These are phyloP conservation scores for Perca fluviatilis DNA, from an alignment of 2,113 vertebrate genomes.

Conservation along the genomic window DNA sequence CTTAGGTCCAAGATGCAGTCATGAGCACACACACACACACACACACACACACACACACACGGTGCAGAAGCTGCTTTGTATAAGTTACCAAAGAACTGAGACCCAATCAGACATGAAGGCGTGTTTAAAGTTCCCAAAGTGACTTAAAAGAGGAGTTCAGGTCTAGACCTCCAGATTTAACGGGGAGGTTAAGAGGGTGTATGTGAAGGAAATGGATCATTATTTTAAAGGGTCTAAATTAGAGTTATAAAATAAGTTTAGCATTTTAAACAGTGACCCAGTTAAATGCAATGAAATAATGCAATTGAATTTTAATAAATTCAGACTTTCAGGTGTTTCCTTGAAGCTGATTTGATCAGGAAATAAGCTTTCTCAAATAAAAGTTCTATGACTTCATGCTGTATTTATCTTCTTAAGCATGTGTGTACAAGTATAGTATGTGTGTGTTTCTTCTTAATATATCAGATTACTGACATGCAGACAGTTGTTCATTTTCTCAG, in stretches of 20 bases:
- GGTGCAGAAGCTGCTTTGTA: slow-evolving; percentile 83
- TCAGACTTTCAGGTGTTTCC: background rate
- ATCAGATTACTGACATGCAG: slow-evolving; percentile 41
- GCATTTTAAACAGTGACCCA: background rate
- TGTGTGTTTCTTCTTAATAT: slow-evolving; percentile 26
- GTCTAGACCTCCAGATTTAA: slow-evolving; percentile 45
- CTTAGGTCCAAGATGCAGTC: slow-evolving; percentile 87
- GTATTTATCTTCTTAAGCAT: slow-evolving; percentile 2
- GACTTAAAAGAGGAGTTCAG: slow-evolving; percentile 62
- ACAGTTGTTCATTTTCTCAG: slow-evolving; percentile 25
- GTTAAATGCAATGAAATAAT: background rate
- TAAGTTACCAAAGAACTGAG: slow-evolving; percentile 86
- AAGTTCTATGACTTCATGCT: slow-evolving; percentile 17
- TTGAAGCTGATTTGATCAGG: background rate
- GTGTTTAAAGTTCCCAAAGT: slow-evolving; percentile 82
- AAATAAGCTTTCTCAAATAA: background rate
- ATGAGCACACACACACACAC: slow-evolving; percentile 4
- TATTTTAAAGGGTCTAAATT: background rate
- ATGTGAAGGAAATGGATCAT: slow-evolving; percentile 23
- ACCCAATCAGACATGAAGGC: slow-evolving; percentile 84
- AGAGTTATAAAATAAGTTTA: slow-evolving; percentile 4
- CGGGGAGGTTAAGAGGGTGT: slow-evolving; percentile 16
- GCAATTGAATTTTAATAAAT: background rate
- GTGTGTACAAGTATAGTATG: background rate
- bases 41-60: background rate